These are phyloP conservation scores for Brachyalestes nurse DNA, from an alignment of 2,797 vertebrate genomes.

Conservation along the genomic window DNA sequence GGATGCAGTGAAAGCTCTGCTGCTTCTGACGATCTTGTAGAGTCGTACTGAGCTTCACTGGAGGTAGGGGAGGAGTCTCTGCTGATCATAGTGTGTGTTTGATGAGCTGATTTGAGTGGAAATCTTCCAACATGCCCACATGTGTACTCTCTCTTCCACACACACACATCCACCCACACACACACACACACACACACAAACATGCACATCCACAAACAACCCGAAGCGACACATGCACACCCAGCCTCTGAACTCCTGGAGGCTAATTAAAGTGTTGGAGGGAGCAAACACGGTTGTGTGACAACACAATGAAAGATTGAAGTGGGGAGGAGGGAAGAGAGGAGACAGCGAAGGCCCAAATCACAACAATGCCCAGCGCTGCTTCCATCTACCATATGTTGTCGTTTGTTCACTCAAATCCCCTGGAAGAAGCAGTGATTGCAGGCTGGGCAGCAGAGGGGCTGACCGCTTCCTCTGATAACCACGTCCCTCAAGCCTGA, in stretches of 20 bases:
- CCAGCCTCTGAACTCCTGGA: constrained; percentile 71
- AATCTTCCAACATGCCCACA: constrained; percentile 33
- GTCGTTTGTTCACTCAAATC: constrained; percentile 84
- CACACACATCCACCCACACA: constrained; percentile 43
- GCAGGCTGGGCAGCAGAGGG: constrained; percentile 67
- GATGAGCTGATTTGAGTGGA: constrained; percentile 25
- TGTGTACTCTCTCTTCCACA: constrained; percentile 6
- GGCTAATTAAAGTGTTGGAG: constrained; percentile 79
- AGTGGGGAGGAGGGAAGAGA: constrained; percentile 69
- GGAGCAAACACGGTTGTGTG: constrained; percentile 76
- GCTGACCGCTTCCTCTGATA: constrained; percentile 46
- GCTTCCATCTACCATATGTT: constrained; percentile 85
- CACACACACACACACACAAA: constrained; percentile 19
- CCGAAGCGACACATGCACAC: constrained; percentile 23
- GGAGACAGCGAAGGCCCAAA: constrained; percentile 61
- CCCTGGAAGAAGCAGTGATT: constrained; percentile 75
- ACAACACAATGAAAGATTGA: constrained; percentile 85
- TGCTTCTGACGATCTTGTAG: not conserved
- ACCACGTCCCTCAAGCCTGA: constrained; percentile 55
- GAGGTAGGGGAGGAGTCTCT: constrained; percentile 13
- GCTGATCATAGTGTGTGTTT: constrained; percentile 16
- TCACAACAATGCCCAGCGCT: constrained; percentile 78
- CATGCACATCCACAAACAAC: constrained; percentile 45
- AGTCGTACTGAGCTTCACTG: constrained; percentile 2
- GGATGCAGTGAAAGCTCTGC: not conserved